A percentile compares a stretch with the other conserved stretches of the same genome.
phyloP scores from a whole-genome alignment of 2,113 vertebrate species.

The Podocnemis expansa region DNA sequence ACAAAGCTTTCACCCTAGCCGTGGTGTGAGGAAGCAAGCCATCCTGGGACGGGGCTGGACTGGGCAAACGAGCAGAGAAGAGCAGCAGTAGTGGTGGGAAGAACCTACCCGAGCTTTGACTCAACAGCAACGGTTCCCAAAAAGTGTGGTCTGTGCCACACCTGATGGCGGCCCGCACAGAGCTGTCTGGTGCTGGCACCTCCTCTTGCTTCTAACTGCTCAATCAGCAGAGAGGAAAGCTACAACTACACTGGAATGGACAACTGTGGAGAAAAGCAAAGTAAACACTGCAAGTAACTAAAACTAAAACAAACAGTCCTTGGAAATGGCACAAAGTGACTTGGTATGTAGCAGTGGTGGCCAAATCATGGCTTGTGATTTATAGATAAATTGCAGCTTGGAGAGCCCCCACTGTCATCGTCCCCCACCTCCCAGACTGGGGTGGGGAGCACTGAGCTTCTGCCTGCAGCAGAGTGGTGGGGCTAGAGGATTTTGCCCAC shows the following conservation, averaged over 20 bases:
- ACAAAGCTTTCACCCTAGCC: background rate
- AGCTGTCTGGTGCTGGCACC: background rate
- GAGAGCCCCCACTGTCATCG: no score
- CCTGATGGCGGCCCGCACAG: background rate
- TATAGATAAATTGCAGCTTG: no score
- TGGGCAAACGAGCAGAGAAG: background rate
- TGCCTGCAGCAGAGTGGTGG: no score
- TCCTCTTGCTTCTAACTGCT: background rate
- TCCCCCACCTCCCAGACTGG: no score
- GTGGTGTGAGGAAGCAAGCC: background rate
- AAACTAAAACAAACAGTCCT: background rate
- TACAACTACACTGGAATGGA: background rate
- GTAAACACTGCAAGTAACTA: background rate
- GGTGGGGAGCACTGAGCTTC: no score
- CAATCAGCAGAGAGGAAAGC: background rate
- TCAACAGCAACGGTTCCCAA: background rate
- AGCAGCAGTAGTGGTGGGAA: background rate
- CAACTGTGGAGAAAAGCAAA: background rate
- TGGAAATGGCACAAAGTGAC: background rate
- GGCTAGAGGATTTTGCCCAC: no score
- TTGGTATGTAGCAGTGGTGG: background rate
- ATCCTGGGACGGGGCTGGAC: background rate
- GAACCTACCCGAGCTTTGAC: accelerated
- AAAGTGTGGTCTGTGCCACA: background rate
- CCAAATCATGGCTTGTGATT: no score